A percentile compares a stretch with the other conserved stretches of the same genome.
phyloP scores from a whole-genome alignment of 2,888 invertebrate species.

The Ceratothoa steindachneri region DNA sequence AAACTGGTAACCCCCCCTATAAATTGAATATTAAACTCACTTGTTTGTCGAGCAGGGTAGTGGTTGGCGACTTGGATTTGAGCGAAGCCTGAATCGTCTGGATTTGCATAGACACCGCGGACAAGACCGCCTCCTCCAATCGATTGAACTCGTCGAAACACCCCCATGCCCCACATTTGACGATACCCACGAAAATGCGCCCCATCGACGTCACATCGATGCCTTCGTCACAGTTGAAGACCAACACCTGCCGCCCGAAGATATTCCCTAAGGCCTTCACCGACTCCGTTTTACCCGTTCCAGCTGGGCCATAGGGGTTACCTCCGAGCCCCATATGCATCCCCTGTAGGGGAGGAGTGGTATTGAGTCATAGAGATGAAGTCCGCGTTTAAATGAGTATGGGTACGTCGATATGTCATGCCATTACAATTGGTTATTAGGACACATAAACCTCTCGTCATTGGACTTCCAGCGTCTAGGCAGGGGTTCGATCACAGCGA shows the following conservation, averaged over 20 bases:
- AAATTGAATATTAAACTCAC: constrained; percentile 19
- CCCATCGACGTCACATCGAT: constrained; percentile 72
- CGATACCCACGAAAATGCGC: constrained; percentile 85
- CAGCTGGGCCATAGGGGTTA: constrained; percentile 98
- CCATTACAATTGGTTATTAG: not conserved
- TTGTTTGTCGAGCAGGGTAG: constrained; percentile 56
- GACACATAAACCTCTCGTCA: not conserved
- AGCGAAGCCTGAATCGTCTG: constrained; percentile 82
- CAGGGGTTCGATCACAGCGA: not conserved
- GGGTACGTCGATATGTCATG: not conserved
- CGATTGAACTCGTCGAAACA: constrained; percentile 99
- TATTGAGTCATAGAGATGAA: not conserved
- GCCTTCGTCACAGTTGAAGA: constrained; percentile 92
- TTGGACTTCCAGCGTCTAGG: too few relatives aligned
- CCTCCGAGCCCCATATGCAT: constrained; percentile 94
- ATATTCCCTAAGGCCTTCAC: constrained; percentile 89
- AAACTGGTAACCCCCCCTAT: too few relatives aligned
- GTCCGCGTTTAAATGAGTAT: not conserved
- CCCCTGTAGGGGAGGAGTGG: constrained; percentile 59
- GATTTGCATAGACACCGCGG: constrained; percentile 90
- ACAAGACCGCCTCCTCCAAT: constrained; percentile 85
- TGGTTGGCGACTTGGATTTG: constrained; percentile 59
- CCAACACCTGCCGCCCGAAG: constrained; percentile 86
- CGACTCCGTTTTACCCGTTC: constrained; percentile 98
- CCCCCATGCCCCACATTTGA: constrained; percentile 93